Percentiles rank a stretch among this genome's conserved stretches.
Conservation (phyloP, 2,113 vertebrate species). For the Phyllostomus discolor region DNA sequence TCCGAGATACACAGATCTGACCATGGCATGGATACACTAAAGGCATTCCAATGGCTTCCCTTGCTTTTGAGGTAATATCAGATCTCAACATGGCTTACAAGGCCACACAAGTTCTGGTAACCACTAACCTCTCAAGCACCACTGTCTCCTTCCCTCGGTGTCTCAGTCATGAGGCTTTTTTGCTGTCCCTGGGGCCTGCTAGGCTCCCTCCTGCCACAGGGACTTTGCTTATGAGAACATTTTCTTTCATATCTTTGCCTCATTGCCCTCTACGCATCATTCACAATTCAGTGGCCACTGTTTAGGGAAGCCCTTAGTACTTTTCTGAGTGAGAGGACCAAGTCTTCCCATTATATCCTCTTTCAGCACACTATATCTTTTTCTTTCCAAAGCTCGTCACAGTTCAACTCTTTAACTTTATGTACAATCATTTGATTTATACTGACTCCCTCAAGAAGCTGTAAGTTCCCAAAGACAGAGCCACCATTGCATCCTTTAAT, state of each 20-base stretch:
- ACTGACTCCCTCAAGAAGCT: neutral
- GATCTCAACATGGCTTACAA: neutral
- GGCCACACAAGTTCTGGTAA: neutral
- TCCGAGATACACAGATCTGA: neutral
- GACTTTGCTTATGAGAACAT: neutral
- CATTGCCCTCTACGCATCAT: neutral
- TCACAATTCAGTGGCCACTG: neutral
- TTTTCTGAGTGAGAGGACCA: neutral
- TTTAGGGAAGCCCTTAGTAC: neutral
- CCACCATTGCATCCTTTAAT: neutral
- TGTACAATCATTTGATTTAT: neutral
- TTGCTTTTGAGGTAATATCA: neutral
- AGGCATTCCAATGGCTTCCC: neutral
- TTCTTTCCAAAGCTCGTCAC: neutral
- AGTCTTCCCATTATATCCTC: neutral
- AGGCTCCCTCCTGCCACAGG: neutral
- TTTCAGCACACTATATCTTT: neutral
- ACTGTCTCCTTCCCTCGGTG: neutral
- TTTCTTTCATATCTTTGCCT: neutral
- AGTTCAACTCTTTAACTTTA: neutral
- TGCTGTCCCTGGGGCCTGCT: neutral
- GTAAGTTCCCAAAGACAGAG: neutral
- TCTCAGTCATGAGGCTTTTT: neutral
- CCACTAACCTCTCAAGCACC: neutral
- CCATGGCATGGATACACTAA: too few relatives aligned